These are phyloP conservation scores for Lepus americanus DNA, from an alignment of 2,113 vertebrate genomes.

Conservation along the genomic window DNA sequence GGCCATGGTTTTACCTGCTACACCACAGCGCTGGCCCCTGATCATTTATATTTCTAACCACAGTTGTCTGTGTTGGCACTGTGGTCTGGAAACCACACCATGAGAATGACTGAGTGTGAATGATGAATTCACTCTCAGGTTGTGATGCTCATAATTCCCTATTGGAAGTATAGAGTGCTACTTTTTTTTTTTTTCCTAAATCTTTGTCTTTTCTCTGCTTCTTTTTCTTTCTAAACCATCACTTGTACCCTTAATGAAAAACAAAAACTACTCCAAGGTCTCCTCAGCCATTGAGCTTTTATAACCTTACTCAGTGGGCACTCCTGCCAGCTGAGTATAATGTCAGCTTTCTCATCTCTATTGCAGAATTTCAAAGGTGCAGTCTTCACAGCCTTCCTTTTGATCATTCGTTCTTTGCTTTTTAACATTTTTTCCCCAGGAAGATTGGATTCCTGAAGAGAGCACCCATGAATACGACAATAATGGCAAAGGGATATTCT, in stretches of 20 bases:
- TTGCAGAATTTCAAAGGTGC: neutral
- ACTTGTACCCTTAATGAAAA: neutral
- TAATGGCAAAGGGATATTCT: neutral
- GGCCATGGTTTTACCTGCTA: too few relatives aligned
- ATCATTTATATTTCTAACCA: neutral
- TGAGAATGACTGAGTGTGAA: neutral
- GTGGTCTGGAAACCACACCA: too few relatives aligned
- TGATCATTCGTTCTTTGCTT: accelerated
- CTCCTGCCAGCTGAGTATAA: neutral
- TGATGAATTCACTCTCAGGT: neutral
- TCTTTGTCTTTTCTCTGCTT: neutral
- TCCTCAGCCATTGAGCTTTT: neutral
- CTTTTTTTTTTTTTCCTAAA: neutral
- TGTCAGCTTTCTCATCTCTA: neutral
- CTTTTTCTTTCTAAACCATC: neutral
- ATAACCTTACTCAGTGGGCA: neutral
- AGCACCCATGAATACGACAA: neutral
- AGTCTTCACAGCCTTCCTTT: neutral
- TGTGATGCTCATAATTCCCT: neutral
- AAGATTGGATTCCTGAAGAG: neutral
- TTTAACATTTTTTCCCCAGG: neutral
- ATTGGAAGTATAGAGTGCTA: neutral
- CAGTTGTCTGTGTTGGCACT: neutral
- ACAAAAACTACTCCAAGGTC: neutral
- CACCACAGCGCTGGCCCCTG: too few relatives aligned